These are phyloP conservation scores for Sebastes ruberrimus DNA, from an alignment of 2,797 vertebrate species.

Conservation along the genomic window DNA sequence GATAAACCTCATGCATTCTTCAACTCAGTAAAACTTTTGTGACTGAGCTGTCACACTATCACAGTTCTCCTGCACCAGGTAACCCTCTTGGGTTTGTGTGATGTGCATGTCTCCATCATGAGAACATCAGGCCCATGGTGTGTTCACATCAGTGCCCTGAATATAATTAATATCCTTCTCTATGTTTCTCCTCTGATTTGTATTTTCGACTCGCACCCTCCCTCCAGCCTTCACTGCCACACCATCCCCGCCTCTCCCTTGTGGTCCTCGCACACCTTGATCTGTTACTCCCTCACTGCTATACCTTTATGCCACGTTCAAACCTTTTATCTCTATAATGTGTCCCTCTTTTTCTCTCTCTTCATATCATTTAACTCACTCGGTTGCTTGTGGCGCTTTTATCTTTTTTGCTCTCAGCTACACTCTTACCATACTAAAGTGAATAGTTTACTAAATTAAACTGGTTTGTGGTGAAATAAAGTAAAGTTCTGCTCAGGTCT, in stretches of 20 bases:
- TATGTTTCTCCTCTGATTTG: constrained; percentile 19
- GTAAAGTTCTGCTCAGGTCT: background rate
- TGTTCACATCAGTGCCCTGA: constrained; percentile 33
- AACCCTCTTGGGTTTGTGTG: constrained; percentile 26
- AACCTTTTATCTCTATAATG: constrained; percentile 48
- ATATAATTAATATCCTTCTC: constrained; percentile 37
- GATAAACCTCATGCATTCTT: background rate
- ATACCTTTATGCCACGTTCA: constrained; percentile 23
- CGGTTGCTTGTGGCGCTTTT: background rate
- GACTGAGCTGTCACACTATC: constrained; percentile 24
- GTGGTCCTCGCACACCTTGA: constrained; percentile 35
- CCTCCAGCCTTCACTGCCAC: constrained; percentile 35
- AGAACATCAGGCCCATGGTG: constrained; percentile 24
- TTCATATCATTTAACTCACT: constrained; percentile 32
- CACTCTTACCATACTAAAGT: background rate
- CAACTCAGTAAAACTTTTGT: background rate
- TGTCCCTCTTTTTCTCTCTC: background rate
- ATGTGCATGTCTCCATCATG: constrained; percentile 32
- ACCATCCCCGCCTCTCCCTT: constrained; percentile 13
- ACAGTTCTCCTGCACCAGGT: background rate
- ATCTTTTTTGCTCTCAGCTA: constrained; percentile 3
- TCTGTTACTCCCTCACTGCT: constrained; percentile 33
- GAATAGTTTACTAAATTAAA: background rate
- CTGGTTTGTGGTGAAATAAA: background rate
- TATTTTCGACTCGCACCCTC: constrained; percentile 34